Base-by-base conservation (phyloP, 2,797 vertebrate genomes). In the Enteromius thamalakanensis region DNA sequence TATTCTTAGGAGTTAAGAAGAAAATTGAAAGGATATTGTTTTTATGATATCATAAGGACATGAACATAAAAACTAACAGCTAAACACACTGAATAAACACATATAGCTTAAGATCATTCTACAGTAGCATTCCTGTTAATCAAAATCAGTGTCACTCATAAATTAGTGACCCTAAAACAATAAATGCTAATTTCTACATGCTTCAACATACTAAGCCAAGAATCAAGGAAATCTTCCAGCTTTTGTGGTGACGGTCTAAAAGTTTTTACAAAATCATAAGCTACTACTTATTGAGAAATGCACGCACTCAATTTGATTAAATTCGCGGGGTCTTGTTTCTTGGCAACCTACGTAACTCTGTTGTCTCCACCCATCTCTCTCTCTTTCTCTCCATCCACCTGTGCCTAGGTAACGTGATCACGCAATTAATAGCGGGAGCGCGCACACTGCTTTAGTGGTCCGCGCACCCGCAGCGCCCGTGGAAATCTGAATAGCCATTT, bases 351-450 rank as follows among this genome's bases (percentile, higher is more conserved):
- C 42, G 62, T 65, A 4, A 58, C 23, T 70, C 17, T 45, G 17
- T 17, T 21, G 23, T 58, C 26, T 32, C 37, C 40, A 53, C 69
- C 79, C 79, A 47, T 72, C 40, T 65, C 53, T 37, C 70, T 45
- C 68, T 32, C 69, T n/a, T 37, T 64, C 55, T n/a, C 58, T 49
- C 37, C 23, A 40, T 72, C 53, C 82, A 74, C 76, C 82, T 84
- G 75, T 83, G 65, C 64, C 29, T 64, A 64, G 55, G 68, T 84
- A 79, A 79, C 76, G 55, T 60, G 55, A 37, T 40, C 76, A 37
- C 42, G 32, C 53, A 71, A 34, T 72, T 72, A 72, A 34, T 62
- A 32, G 47, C 71, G 80, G 60, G 70, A 65, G 65, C 51, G 81
- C 67, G 81, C 72, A 23, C 8, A 47, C 26, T 29, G 74, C 51